Evolutionary conservation across 53 echinoderm and acorn worm species (phyloP).

Genomic region (Paracentrotus lividus): DNA sequence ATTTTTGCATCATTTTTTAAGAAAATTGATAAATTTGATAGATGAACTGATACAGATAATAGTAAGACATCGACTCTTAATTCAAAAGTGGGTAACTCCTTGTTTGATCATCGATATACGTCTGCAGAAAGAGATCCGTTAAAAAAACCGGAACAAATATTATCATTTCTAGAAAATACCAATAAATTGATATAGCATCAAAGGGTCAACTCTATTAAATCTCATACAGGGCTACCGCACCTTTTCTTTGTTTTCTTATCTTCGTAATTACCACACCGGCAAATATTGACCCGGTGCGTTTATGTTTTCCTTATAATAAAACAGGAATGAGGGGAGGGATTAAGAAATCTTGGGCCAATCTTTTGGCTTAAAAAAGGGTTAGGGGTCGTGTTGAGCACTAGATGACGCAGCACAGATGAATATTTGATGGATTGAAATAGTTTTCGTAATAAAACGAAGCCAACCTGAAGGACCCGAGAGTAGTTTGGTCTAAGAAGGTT

Average conservation of each 20-base stretch:
- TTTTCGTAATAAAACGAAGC: background rate
- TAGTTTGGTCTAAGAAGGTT: background rate
- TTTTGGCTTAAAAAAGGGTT: background rate
- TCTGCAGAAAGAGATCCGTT: background rate
- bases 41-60: no score
- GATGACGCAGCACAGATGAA: conserved; percentile 24
- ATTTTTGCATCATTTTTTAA: no score
- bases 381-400: background rate
- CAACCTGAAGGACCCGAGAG: background rate
- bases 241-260: background rate
- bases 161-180: conserved; percentile 4
- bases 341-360: background rate
- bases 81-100: background rate
- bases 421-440: background rate
- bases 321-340: background rate
- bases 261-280: background rate
- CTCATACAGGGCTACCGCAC: background rate
- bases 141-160: conserved; percentile 23
- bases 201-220: background rate
- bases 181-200: background rate
- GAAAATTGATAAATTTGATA: no score
- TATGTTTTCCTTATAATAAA: background rate
- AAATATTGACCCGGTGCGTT: background rate
- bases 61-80: no score
- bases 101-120: background rate